A percentile compares a stretch with the other conserved stretches of the same genome.
Conservation (phyloP, 2,888 invertebrate genomes). For the Heliothis peltigera region DNA sequence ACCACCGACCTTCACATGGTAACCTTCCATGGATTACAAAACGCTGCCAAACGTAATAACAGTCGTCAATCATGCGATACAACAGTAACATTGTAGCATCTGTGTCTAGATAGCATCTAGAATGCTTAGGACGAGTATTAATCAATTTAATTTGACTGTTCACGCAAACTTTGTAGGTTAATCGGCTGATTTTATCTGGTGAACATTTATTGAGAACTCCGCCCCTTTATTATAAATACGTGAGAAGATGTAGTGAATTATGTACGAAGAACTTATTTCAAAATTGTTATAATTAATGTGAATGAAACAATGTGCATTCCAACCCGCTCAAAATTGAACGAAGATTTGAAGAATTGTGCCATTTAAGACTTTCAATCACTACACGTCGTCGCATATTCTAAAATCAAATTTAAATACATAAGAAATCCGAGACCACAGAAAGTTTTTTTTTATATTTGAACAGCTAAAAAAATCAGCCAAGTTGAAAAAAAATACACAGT, state of each 20-base stretch:
- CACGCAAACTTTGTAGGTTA: conserved; percentile 44
- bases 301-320: no score
- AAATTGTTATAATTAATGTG: no score
- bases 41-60: conserved; percentile 48
- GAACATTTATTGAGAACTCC: neutral
- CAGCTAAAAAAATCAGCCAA: conserved; percentile 21
- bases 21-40: conserved; percentile 47
- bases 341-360: no score
- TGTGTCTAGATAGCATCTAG: conserved; percentile 27
- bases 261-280: neutral
- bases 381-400: neutral
- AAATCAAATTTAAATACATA: neutral
- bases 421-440: neutral
- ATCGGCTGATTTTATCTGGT: conserved; percentile 24
- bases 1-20: conserved; percentile 44
- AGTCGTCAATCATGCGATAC: conserved; percentile 49
- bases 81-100: conserved; percentile 44
- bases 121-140: conserved; percentile 48
- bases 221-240: conserved; percentile 8
- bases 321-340: no score
- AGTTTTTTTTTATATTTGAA: neutral
- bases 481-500: conserved; percentile 3
- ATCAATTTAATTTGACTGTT: conserved; percentile 54
- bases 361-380: neutral
- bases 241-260: neutral